Evolutionary conservation across 2,888 invertebrate species (phyloP), one percentile per base, ranked within the genome.

Genomic region (Agrochola circellaris): DNA sequence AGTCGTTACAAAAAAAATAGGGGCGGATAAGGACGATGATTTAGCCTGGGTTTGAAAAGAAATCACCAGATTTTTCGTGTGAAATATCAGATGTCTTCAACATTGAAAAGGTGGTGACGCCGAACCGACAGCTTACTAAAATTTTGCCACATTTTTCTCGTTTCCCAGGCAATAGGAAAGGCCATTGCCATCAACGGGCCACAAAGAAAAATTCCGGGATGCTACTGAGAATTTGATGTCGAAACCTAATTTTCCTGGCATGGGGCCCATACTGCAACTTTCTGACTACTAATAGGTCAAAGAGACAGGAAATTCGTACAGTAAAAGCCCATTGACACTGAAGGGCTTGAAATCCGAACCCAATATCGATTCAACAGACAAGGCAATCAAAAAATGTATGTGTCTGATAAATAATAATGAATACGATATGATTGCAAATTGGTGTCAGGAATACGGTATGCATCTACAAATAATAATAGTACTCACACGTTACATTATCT

Each of bases 401-500:
- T 8, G 13, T 15, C 4, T 64, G n/a, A 64, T 64, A 23, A 51
- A 51, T 30, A 51, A 51, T 30, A 30, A 9, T 23, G 13, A 26
- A 30, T 67, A 2, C 5, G n/a, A 26, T 26, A n/a, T 17, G 5
- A 38, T 11, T 26, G 20, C 2, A 11, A 6, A 42, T 42, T 42
- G 60, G 20, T 58, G 60, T 58, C n/a, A n/a, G n/a, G 6, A 51
- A 23, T 34, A 45, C n/a, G 4, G 34, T 34, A 30, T 58, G n/a
- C 51, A 23, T 62, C 26, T n/a, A 45, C 2, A 80, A 60, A 45
- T 65, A 58, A 56, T 61, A 20, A 81, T 13, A 56, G 20, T 45
- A 38, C 13, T 82, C 30, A 56, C 45, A 26, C 34, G 42, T 23
- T 0, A 6, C 6, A 48, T 56, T 75, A 79, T 79, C 66, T 78